phyloP scores from a whole-genome alignment of 2,113 vertebrate genomes.

The Naja naja region DNA sequence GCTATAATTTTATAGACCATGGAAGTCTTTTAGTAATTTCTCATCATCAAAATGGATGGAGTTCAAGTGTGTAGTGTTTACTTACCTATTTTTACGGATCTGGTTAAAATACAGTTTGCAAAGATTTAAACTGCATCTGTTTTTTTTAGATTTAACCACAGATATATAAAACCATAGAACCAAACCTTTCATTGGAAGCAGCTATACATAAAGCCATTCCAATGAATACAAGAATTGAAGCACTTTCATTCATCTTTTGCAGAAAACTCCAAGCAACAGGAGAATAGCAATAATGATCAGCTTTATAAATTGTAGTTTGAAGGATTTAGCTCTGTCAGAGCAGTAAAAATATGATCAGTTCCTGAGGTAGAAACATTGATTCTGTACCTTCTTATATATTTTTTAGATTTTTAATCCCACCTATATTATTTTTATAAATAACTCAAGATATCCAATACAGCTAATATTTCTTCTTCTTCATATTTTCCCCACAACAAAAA shows the following conservation, averaged over 20 bases:
- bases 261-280: neutral
- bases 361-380: neutral
- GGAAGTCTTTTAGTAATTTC: neutral
- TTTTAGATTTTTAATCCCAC: neutral
- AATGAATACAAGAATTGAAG: neutral
- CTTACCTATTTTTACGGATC: neutral
- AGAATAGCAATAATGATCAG: neutral
- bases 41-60: neutral
- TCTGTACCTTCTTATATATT: neutral
- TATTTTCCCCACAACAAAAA: neutral
- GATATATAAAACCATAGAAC: neutral
- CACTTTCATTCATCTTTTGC: neutral
- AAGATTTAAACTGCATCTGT: neutral
- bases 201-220: neutral
- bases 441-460: neutral
- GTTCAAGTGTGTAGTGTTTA: neutral
- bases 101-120: neutral
- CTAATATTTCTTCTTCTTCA: neutral
- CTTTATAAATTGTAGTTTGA: neutral
- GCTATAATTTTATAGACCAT: neutral
- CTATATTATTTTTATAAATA: neutral
- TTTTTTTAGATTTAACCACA: neutral
- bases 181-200: neutral
- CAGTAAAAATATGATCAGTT: neutral
- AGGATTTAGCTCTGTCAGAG: neutral